Percentiles rank a stretch among this genome's conserved stretches.
Conservation (phyloP, 2,888 invertebrate genomes). For the Bursaphelenchus okinawaensis region DNA sequence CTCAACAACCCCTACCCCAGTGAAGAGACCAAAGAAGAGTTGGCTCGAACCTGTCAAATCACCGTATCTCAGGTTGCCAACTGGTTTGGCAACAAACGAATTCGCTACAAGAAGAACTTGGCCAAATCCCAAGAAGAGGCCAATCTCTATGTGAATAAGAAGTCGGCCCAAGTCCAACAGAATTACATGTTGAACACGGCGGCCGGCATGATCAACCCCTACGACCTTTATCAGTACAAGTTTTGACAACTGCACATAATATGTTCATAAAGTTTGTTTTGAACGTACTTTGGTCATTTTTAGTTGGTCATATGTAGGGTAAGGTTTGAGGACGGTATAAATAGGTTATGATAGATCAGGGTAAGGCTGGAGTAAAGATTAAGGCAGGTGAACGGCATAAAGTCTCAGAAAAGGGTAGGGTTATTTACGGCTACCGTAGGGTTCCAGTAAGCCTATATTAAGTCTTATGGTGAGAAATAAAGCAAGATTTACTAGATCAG, state of each 20-base stretch:
- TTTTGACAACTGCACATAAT: background rate
- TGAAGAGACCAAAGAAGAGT: slow-evolving; percentile 98
- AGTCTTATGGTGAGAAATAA: too few relatives aligned
- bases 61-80: slow-evolving; percentile 86
- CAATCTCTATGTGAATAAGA: slow-evolving; percentile 87
- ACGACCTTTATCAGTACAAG: slow-evolving; percentile 14
- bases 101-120: slow-evolving; percentile 82
- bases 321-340: too few relatives aligned
- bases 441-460: too few relatives aligned
- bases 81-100: slow-evolving; percentile 99
- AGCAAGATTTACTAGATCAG: too few relatives aligned
- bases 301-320: too few relatives aligned
- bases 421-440: too few relatives aligned
- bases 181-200: slow-evolving; percentile 14
- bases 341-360: too few relatives aligned
- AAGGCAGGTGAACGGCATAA: too few relatives aligned
- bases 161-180: slow-evolving; percentile 64
- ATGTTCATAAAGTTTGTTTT: background rate
- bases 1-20: slow-evolving; percentile 98
- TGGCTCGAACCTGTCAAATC: slow-evolving; percentile 96
- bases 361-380: too few relatives aligned
- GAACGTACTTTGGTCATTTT: too few relatives aligned
- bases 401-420: too few relatives aligned
- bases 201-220: slow-evolving; percentile 36
- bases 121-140: slow-evolving; percentile 72